A percentile compares a stretch with the other conserved stretches of the same genome.
phyloP scores from a whole-genome alignment of 1,140 invertebrate genomes.

The Aphelenchoides fujianensis region DNA sequence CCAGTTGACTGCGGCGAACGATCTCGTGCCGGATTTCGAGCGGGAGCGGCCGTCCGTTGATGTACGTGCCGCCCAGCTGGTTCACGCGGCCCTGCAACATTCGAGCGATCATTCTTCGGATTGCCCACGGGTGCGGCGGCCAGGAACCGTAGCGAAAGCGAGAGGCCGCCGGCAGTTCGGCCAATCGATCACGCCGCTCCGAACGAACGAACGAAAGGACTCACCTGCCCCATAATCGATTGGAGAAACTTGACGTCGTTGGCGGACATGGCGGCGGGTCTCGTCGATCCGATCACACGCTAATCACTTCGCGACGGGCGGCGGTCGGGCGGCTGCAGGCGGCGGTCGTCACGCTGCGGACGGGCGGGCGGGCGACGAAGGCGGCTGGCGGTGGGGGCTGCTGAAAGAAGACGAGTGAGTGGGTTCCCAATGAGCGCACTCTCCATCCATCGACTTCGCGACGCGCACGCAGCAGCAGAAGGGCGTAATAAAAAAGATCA shows the following conservation, averaged over 20 bases:
- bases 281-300: background rate
- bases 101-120: background rate
- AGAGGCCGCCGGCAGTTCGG: background rate
- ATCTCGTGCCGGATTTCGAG: constrained; percentile 82
- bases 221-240: background rate
- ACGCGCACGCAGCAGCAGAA: too few species aligned
- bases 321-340: background rate
- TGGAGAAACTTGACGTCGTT: background rate
- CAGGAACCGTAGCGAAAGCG: background rate
- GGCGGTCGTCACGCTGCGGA: background rate
- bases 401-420: too few species aligned
- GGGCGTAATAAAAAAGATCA: too few species aligned
- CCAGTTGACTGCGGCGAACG: constrained; percentile 80
- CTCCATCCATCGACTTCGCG: too few species aligned
- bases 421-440: too few species aligned
- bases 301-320: background rate
- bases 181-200: background rate
- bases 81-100: constrained; percentile 77
- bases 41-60: constrained; percentile 83
- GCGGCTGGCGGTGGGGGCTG: too few species aligned
- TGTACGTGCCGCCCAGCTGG: constrained; percentile 83
- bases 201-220: background rate
- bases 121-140: background rate
- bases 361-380: background rate
- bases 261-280: background rate